Percentiles rank a stretch among this genome's conserved stretches.
Conservation (phyloP, 1,140 invertebrate species). For the Ooceraea biroi region DNA sequence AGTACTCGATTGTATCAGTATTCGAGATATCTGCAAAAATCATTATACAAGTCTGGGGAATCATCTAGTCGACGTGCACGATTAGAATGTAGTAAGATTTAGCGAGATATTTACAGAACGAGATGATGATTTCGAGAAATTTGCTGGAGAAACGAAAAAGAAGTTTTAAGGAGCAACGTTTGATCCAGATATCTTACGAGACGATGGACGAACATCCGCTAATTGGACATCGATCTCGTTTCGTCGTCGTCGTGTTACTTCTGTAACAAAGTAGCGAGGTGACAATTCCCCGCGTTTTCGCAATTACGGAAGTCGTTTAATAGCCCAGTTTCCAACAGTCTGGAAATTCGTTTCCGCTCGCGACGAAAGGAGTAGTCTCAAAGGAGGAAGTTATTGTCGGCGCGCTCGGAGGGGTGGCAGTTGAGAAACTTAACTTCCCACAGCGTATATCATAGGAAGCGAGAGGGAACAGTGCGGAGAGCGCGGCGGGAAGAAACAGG, state of each 20-base stretch:
- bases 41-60: background rate
- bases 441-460: slow-evolving; percentile 56
- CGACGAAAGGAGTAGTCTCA: slow-evolving; percentile 59
- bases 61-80: slow-evolving; percentile 3
- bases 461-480: slow-evolving; percentile 43
- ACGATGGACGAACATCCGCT: background rate
- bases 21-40: background rate
- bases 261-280: slow-evolving; percentile 53
- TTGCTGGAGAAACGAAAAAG: background rate
- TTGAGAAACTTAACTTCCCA: slow-evolving; percentile 69
- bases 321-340: slow-evolving; percentile 65
- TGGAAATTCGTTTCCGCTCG: slow-evolving; percentile 61
- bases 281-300: slow-evolving; percentile 60
- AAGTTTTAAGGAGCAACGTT: background rate
- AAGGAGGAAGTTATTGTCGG: slow-evolving; percentile 63
- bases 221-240: slow-evolving; percentile 43
- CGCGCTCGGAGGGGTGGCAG: slow-evolving; percentile 31
- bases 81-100: slow-evolving; percentile 21
- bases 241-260: slow-evolving; percentile 20
- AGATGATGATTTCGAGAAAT: slow-evolving; percentile 12
- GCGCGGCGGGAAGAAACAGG: slow-evolving; percentile 24
- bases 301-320: slow-evolving; percentile 64
- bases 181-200: background rate
- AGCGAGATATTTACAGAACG: slow-evolving; percentile 18
- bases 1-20: background rate